These are phyloP conservation scores for Mermis nigrescens DNA, from an alignment of 2,888 invertebrate species.

Conservation along the genomic window DNA sequence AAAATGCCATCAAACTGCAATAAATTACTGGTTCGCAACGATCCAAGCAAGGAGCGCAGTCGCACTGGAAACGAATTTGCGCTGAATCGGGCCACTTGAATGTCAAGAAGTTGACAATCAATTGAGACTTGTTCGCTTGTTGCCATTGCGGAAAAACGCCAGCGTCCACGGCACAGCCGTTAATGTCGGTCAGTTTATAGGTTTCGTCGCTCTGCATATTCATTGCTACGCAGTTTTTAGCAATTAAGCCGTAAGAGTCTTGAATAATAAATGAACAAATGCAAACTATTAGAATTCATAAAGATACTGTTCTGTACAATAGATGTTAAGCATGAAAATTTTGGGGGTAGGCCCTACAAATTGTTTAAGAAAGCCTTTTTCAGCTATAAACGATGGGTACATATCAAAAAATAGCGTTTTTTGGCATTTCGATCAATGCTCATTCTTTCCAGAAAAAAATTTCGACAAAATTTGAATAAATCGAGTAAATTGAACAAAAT, in stretches of 20 bases:
- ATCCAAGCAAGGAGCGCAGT: constrained; percentile 23
- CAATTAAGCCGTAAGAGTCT: constrained; percentile 23
- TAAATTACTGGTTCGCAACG: constrained; percentile 8
- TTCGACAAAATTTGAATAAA: too few relatives aligned
- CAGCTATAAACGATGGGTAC: too few relatives aligned
- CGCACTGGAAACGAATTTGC: constrained; percentile 31
- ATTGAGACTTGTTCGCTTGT: constrained; percentile 17
- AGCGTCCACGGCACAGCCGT: constrained; percentile 30
- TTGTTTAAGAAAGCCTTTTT: too few relatives aligned
- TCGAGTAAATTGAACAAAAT: too few relatives aligned
- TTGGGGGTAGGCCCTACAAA: too few relatives aligned
- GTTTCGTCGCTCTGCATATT: constrained; percentile 29
- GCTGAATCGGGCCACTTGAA: constrained; percentile 32
- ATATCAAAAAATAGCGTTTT: too few relatives aligned
- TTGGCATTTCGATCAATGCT: too few relatives aligned
- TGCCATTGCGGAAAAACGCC: constrained; percentile 31
- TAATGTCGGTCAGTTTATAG: constrained; percentile 16
- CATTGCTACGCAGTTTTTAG: constrained; percentile 28
- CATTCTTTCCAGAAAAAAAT: too few relatives aligned
- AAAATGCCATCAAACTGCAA: not conserved
- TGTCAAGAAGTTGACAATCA: constrained; percentile 21
- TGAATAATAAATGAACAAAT: too few relatives aligned
- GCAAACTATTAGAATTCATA: too few relatives aligned
- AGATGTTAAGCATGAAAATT: too few relatives aligned
- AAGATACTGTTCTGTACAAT: too few relatives aligned